phyloP scores from a whole-genome alignment of 2,113 vertebrate genomes.

The Sinocyclocheilus anophthalmus region DNA sequence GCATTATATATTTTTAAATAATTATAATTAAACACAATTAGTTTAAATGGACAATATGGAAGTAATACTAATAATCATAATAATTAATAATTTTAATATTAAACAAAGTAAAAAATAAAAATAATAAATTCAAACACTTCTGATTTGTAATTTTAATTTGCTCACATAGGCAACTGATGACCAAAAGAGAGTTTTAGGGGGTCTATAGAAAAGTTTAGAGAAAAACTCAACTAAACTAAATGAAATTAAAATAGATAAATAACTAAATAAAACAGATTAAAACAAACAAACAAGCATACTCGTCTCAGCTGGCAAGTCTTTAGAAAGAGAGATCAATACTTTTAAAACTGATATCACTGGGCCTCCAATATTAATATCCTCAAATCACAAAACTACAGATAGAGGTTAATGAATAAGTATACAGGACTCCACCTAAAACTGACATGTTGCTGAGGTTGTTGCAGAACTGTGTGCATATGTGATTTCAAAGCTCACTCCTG shows the following conservation, averaged over 20 bases:
- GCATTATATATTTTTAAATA: no score
- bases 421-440: conserved; percentile 5
- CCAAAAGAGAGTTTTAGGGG: background rate
- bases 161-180: background rate
- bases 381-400: background rate
- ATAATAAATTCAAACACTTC: no score
- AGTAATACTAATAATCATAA: no score
- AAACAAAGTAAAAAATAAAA: no score
- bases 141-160: no score
- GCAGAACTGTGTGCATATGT: background rate
- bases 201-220: background rate
- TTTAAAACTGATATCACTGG: background rate
- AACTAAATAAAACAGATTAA: no score
- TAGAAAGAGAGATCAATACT: background rate
- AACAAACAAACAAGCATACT: no score
- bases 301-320: background rate
- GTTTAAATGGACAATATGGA: no score
- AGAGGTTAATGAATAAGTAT: background rate
- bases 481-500: background rate
- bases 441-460: background rate
- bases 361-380: background rate
- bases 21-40: no score
- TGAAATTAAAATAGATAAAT: no score
- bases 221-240: background rate
- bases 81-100: no score